These are phyloP conservation scores for Drepana falcataria DNA, from an alignment of 2,888 invertebrate genomes.

Conservation along the genomic window DNA sequence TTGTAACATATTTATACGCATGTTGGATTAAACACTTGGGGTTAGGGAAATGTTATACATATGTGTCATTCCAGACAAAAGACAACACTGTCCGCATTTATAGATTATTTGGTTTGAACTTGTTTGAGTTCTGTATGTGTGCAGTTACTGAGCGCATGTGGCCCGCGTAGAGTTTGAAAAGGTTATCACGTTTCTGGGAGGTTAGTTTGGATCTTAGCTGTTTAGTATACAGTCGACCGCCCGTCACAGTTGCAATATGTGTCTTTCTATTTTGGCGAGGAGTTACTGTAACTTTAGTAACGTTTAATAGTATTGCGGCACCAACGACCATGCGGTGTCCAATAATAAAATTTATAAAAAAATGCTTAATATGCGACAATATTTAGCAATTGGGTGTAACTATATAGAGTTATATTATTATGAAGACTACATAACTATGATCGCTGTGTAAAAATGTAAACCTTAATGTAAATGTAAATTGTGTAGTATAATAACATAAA, in stretches of 20 bases:
- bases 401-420: conserved; percentile 67
- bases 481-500: conserved; percentile 71
- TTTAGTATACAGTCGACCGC: conserved; percentile 53
- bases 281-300: conserved; percentile 27
- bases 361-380: conserved; percentile 76
- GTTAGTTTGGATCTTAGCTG: conserved; percentile 49
- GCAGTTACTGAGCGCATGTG: conserved; percentile 40
- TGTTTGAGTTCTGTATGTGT: conserved; percentile 38
- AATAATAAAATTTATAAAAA: conserved; percentile 33
- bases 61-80: conserved; percentile 78
- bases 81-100: conserved; percentile 77
- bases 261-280: conserved; percentile 30
- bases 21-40: conserved; percentile 36
- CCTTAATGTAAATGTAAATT: conserved; percentile 74
- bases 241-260: conserved; percentile 41
- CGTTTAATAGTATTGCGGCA: conserved; percentile 44
- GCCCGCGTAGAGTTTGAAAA: conserved; percentile 48
- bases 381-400: conserved; percentile 71
- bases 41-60: conserved; percentile 34
- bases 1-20: conserved; percentile 55
- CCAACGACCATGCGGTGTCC: conserved; percentile 57
- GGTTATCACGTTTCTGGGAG: conserved; percentile 37
- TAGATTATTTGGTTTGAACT: conserved; percentile 62
- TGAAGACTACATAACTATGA: conserved; percentile 73
- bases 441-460: conserved; percentile 78